Conservation (phyloP, 2,888 invertebrate genomes). For the Caenorhabditis japonica region DNA sequence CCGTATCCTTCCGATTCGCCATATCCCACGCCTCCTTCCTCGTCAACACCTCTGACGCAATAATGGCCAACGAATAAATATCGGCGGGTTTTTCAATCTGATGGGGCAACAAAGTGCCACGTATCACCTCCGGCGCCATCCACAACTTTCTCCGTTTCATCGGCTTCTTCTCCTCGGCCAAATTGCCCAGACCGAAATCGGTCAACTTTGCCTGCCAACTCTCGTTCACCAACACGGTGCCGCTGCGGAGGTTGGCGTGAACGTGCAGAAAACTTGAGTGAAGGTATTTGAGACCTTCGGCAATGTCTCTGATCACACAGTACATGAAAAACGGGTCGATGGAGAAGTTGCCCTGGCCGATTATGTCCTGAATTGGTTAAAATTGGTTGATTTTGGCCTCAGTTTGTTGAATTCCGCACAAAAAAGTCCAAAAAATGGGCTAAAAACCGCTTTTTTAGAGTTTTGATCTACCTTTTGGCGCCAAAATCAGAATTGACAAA, state of each 20-base stretch:
- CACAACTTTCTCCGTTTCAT: conserved; percentile 61
- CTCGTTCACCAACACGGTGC: conserved; percentile 69
- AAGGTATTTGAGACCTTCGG: conserved; percentile 62
- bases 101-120: conserved; percentile 48
- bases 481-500: too few species aligned
- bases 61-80: conserved; percentile 72
- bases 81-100: conserved; percentile 67
- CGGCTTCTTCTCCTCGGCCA: conserved; percentile 55
- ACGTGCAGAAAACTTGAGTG: conserved; percentile 59
- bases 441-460: too few species aligned
- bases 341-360: conserved; percentile 61
- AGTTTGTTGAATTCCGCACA: not conserved
- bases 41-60: conserved; percentile 71
- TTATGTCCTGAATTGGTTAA: conserved; percentile 56
- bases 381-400: not conserved
- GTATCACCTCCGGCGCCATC: conserved; percentile 71
- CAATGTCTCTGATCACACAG: conserved; percentile 65
- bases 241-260: conserved; percentile 65
- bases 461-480: too few species aligned
- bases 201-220: conserved; percentile 66
- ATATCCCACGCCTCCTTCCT: conserved; percentile 70
- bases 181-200: conserved; percentile 51
- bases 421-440: too few species aligned
- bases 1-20: conserved; percentile 59
- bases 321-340: conserved; percentile 69